These are phyloP conservation scores for Melolontha melolontha DNA, from an alignment of 2,888 invertebrate species.

Conservation along the genomic window DNA sequence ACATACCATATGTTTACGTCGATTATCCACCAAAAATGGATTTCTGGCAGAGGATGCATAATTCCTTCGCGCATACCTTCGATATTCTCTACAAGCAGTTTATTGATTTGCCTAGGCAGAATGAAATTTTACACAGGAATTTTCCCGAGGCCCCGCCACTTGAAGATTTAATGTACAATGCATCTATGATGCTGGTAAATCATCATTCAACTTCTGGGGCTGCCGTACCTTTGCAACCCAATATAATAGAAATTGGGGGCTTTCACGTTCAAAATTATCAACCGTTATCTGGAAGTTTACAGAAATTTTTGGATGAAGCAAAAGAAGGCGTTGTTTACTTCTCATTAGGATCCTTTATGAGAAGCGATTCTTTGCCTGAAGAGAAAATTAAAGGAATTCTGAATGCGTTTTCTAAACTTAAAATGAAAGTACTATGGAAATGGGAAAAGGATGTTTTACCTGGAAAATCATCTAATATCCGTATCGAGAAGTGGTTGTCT, in stretches of 20 bases:
- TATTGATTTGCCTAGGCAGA: constrained; percentile 51
- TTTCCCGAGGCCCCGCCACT: constrained; percentile 55
- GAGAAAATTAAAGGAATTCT: constrained; percentile 68
- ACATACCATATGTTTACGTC: constrained; percentile 65
- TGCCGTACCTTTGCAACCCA: constrained; percentile 68
- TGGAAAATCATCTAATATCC: constrained; percentile 62
- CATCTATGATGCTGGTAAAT: constrained; percentile 56
- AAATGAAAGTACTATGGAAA: constrained; percentile 68
- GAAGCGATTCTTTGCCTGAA: constrained; percentile 68
- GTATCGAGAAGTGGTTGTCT: constrained; percentile 64
- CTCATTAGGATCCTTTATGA: constrained; percentile 72
- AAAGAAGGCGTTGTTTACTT: constrained; percentile 70
- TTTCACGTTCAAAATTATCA: constrained; percentile 61
- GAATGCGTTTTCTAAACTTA: constrained; percentile 70
- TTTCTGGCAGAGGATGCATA: constrained; percentile 69
- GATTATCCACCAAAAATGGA: constrained; percentile 62
- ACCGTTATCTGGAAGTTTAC: constrained; percentile 63
- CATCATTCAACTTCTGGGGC: constrained; percentile 67
- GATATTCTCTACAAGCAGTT: no score
- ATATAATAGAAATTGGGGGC: constrained; percentile 71
- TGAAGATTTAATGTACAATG: constrained; percentile 52
- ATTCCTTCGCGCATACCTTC: constrained; percentile 63
- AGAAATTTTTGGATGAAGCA: constrained; percentile 68
- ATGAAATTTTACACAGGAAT: constrained; percentile 52
- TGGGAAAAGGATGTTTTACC: constrained; percentile 64